Conservation (phyloP, 1,140 invertebrate genomes). For the Contarinia nasturtii region DNA sequence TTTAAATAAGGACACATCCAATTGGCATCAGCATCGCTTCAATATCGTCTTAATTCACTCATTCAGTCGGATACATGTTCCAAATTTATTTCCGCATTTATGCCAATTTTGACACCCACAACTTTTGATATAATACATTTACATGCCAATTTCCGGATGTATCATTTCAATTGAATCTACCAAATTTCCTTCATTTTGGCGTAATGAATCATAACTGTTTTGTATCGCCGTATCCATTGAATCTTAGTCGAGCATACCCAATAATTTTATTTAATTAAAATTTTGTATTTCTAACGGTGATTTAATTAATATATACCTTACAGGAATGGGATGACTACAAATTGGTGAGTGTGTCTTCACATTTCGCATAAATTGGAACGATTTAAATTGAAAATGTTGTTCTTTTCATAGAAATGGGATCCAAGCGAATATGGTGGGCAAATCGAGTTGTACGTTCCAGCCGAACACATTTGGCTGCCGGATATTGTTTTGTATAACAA, state of each 20-base stretch:
- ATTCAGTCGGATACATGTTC: not conserved
- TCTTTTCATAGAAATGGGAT: slow-evolving; percentile 89
- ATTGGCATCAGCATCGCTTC: not conserved
- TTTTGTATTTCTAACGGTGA: not conserved
- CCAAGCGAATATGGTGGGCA: slow-evolving; percentile 85
- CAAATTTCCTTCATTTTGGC: not conserved
- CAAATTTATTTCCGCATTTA: not conserved
- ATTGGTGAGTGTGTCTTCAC: too few species aligned
- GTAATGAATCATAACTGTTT: not conserved
- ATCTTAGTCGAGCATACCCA: not conserved
- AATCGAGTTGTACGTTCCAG: slow-evolving; percentile 79
- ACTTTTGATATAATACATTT: too few species aligned
- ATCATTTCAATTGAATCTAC: not conserved
- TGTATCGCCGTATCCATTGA: too few species aligned
- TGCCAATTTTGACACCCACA: too few species aligned
- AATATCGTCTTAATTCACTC: too few species aligned
- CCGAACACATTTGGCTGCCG: slow-evolving; percentile 85
- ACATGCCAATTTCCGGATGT: too few species aligned
- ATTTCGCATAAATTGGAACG: too few species aligned
- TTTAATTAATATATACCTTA: slow-evolving; percentile 6
- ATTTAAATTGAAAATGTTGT: too few species aligned
- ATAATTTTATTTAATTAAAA: not conserved
- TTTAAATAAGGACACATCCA: not conserved
- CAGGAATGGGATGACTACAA: slow-evolving; percentile 96
- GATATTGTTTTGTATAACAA: slow-evolving; percentile 97